Evolutionary conservation across 1,140 invertebrate species (phyloP).

Genomic region (Helicoverpa armigera): DNA sequence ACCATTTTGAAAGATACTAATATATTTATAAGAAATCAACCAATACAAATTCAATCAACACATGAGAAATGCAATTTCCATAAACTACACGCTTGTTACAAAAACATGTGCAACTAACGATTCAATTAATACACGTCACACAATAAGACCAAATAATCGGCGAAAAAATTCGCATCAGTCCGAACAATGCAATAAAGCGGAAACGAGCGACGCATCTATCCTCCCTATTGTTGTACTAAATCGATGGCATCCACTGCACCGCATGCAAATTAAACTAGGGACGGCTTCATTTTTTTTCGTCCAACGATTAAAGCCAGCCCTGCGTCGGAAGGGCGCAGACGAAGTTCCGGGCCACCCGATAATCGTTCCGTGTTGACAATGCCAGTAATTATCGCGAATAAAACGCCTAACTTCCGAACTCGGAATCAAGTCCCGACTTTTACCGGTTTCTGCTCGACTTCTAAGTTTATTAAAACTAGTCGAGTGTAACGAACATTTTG

Average conservation of each 20-base stretch:
- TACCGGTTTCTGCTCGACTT: constrained; percentile 4
- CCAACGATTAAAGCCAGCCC: constrained; percentile 57
- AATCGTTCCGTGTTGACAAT: constrained; percentile 72
- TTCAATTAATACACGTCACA: constrained; percentile 11
- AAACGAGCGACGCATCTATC: constrained; percentile 43
- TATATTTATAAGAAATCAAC: no score
- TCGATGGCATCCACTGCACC: constrained; percentile 46
- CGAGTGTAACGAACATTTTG: constrained; percentile 1
- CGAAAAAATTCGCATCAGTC: constrained; percentile 8
- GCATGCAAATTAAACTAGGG: constrained; percentile 55
- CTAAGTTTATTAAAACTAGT: constrained; percentile 41
- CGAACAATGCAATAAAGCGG: constrained; percentile 43
- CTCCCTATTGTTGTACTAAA: constrained; percentile 50
- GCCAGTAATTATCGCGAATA: constrained; percentile 63
- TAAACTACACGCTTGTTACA: no score
- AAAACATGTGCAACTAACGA: background rate
- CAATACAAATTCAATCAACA: no score
- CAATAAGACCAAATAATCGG: constrained; percentile 17
- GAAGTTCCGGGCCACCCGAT: constrained; percentile 57
- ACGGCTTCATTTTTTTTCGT: constrained; percentile 54
- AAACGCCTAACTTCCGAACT: constrained; percentile 55
- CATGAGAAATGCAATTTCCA: no score
- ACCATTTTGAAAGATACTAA: no score
- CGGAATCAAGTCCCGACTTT: constrained; percentile 18
- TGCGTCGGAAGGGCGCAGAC: constrained; percentile 56